phyloP scores from a whole-genome alignment of 2,888 invertebrate genomes.

The Cotesia congregata region DNA sequence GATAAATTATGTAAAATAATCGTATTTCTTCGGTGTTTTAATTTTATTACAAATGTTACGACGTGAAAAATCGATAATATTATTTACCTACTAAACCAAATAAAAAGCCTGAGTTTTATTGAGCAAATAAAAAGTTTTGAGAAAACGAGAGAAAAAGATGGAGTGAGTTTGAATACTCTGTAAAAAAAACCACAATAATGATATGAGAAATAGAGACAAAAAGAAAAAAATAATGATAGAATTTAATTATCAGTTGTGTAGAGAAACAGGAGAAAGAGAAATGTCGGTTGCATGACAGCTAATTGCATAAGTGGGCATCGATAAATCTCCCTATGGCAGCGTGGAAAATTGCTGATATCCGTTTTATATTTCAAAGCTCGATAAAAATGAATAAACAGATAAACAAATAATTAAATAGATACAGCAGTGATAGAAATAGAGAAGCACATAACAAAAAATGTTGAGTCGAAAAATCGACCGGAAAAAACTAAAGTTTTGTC shows the following conservation, averaged over 20 bases:
- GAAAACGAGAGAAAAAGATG: constrained; percentile 21
- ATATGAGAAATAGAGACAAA: background rate
- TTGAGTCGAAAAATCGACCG: constrained; percentile 32
- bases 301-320: constrained; percentile 35
- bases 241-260: constrained; percentile 11
- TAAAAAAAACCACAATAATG: background rate
- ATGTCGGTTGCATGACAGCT: constrained; percentile 37
- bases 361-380: background rate
- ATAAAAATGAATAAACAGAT: constrained; percentile 1
- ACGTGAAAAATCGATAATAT: background rate
- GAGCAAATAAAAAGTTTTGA: background rate
- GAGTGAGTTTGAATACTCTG: background rate
- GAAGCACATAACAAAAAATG: constrained; percentile 8
- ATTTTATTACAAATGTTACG: background rate
- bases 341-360: constrained; percentile 40
- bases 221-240: background rate
- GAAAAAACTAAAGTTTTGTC: constrained; percentile 32
- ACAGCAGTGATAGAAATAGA: background rate
- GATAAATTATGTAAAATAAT: no score
- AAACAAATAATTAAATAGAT: constrained; percentile 10
- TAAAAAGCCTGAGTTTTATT: background rate
- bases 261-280: constrained; percentile 34
- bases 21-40: background rate
- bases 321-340: constrained; percentile 30
- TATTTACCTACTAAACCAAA: background rate